Base-by-base conservation (phyloP, 2,888 invertebrate species). In the Hermaeophaga mercurialis region DNA sequence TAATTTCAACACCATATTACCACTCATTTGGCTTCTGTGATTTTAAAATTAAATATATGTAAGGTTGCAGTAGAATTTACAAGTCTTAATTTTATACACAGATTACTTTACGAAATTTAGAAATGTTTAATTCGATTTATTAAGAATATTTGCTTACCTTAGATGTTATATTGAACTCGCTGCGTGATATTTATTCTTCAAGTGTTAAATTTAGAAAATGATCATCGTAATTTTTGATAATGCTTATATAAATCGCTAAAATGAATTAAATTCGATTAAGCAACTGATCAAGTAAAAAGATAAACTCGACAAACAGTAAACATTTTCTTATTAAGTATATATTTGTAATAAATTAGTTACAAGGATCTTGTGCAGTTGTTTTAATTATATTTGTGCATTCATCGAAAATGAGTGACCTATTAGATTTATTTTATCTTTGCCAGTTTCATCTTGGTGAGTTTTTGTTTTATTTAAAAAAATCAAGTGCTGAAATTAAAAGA, bases 381-480 rank as follows among this genome's bases (percentile, higher is more conserved):
- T n/a, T n/a, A n/a, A n/a, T n/a, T n/a, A n/a, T n/a, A n/a, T n/a
- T n/a, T n/a, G n/a, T 5, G 7, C 6, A 14, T 34, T 34, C 6
- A 24, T 15, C 2, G 8, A 43, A 24, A 43, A 43, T 43, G 43
- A 43, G 43, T 43, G 43, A 43, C 8, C 14, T 43, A 8, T 26
- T 43, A 14, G 43, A 43, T 26, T 43, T 43, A 11, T 43, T 43
- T 26, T 43, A 43, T 24, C 43, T 9, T 14, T 24, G 11, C 39
- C 39, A 39, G 12, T 39, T 39, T 19, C 39, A 19, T 22, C n/a
- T 39, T 19, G 39, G 39, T 39, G 22, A 22, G 22, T 5, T 22
- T 22, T 22, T 22, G n/a, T n/a, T n/a, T n/a, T n/a, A n/a, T n/a
- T n/a, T n/a, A n/a, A n/a, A n/a, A n/a, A n/a, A n/a, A n/a, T n/a